Conservation (phyloP, 2,888 invertebrate genomes). For the Suillia variegata region DNA sequence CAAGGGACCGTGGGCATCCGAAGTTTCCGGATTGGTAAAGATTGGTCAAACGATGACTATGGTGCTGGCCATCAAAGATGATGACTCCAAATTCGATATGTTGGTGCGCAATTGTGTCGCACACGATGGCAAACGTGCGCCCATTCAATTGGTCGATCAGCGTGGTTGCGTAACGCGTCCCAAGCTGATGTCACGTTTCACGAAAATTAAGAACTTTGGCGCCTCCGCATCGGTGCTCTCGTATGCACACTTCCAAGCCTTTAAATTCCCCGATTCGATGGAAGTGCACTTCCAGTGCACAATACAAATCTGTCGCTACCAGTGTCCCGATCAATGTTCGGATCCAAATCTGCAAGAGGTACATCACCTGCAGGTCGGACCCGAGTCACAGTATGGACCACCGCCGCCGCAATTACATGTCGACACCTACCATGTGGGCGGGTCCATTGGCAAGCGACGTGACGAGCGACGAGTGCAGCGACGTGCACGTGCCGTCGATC, state of each 20-base stretch:
- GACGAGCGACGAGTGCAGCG: slow-evolving; percentile 74
- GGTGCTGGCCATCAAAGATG: slow-evolving; percentile 93
- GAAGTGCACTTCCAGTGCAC: slow-evolving; percentile 96
- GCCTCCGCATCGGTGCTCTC: slow-evolving; percentile 90
- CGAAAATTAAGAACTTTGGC: slow-evolving; percentile 94
- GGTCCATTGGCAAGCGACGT: slow-evolving; percentile 68
- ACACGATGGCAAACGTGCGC: slow-evolving; percentile 91
- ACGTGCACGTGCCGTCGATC: slow-evolving; percentile 67
- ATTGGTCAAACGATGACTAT: slow-evolving; percentile 97
- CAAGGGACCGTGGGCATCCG: slow-evolving; percentile 94
- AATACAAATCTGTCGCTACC: slow-evolving; percentile 90
- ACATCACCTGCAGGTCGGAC: slow-evolving; percentile 63
- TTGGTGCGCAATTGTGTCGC: slow-evolving; percentile 92
- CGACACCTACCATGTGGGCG: slow-evolving; percentile 67
- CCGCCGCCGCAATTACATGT: slow-evolving; percentile 69
- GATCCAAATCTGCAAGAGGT: slow-evolving; percentile 69
- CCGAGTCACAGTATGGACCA: slow-evolving; percentile 73
- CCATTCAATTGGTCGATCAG: slow-evolving; percentile 91
- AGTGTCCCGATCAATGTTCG: slow-evolving; percentile 91
- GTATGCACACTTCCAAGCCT: slow-evolving; percentile 93
- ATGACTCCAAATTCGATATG: slow-evolving; percentile 95
- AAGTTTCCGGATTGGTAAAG: slow-evolving; percentile 91
- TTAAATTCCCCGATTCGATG: slow-evolving; percentile 96
- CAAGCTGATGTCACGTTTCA: slow-evolving; percentile 91
- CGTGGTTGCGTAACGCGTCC: slow-evolving; percentile 90